Conservation (phyloP, 2,888 invertebrate species). For the Agrypnus murinus region DNA sequence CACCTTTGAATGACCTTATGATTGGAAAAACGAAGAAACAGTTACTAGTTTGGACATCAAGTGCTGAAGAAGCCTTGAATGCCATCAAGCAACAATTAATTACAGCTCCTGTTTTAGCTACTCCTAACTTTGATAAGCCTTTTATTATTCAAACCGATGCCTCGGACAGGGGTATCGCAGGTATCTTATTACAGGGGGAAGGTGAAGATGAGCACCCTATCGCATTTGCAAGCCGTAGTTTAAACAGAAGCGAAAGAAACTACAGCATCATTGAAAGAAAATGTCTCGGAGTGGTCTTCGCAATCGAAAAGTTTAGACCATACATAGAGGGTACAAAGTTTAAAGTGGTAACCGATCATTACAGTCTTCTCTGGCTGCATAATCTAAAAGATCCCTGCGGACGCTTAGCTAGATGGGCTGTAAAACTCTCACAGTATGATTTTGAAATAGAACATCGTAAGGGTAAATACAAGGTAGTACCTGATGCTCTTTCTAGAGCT, state of each 20-base stretch:
- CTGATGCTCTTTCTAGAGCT: background rate
- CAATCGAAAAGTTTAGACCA: constrained; percentile 37
- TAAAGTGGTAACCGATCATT: no score
- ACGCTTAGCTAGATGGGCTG: no score
- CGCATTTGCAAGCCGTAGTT: constrained; percentile 40
- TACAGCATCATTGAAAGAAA: constrained; percentile 43
- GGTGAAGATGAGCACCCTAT: constrained; percentile 34
- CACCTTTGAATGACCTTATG: constrained; percentile 55
- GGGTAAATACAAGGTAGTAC: no score
- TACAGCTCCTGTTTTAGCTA: background rate
- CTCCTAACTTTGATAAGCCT: background rate
- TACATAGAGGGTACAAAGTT: no score
- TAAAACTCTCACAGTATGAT: no score
- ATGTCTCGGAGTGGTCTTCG: constrained; percentile 43
- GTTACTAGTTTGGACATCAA: background rate
- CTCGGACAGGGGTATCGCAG: background rate
- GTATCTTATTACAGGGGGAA: constrained; percentile 25
- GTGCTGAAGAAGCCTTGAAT: background rate
- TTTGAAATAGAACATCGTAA: no score
- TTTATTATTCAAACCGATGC: background rate
- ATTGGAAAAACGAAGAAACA: background rate
- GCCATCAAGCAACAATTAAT: background rate
- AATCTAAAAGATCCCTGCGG: no score
- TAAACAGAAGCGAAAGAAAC: constrained; percentile 45
- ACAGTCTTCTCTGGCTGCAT: no score